Evolutionary conservation across 2,113 vertebrate genomes (phyloP).

Genomic region (Oncorhynchus clarkii): DNA sequence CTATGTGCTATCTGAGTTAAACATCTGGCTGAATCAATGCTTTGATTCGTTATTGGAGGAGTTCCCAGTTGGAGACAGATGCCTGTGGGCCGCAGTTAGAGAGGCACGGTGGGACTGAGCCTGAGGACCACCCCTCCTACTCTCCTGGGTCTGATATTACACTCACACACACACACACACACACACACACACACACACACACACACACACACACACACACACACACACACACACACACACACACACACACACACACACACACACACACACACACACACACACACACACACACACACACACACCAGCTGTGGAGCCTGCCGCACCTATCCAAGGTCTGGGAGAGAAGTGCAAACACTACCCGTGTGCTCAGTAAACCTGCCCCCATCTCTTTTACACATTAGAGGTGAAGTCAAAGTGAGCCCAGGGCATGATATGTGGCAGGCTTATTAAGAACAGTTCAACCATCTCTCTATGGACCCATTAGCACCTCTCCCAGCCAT

Average conservation of each 20-base stretch:
- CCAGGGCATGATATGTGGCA: not conserved
- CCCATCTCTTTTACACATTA: not conserved
- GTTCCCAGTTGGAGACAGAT: conserved; percentile 45
- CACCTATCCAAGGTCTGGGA: no score
- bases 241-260: not conserved
- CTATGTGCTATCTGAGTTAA: conserved; percentile 57
- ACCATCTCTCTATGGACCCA: not conserved
- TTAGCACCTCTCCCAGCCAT: not conserved
- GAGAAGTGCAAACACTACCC: not conserved
- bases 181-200: not conserved
- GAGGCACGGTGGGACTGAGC: not conserved
- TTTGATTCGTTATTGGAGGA: conserved; percentile 45
- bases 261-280: not conserved
- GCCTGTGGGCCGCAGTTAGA: conserved; percentile 4
- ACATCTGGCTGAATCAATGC: conserved; percentile 58
- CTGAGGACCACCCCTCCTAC: not conserved
- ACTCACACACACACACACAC: conserved; percentile 9
- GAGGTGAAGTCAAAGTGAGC: not conserved
- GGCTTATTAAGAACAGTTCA: not conserved
- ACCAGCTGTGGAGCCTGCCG: no score
- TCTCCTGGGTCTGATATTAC: conserved; percentile 20
- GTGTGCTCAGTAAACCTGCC: not conserved
- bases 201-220: not conserved
- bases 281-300: not conserved
- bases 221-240: not conserved